Base-by-base conservation (phyloP, 2,797 vertebrate species). In the Ctenochaetus hawaiiensis region DNA sequence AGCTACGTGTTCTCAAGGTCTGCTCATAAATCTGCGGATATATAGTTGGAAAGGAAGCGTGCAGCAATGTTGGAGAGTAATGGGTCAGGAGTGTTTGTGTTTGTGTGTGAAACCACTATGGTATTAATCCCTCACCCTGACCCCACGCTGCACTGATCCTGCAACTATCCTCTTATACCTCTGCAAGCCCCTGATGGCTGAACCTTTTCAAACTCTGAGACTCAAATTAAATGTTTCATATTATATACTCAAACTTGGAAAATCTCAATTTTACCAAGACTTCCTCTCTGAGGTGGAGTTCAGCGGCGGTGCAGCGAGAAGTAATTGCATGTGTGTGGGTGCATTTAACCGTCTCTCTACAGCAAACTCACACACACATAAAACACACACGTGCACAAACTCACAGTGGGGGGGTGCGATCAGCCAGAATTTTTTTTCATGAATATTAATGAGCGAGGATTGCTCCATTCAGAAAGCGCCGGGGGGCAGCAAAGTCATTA, bases 401-500 rank as follows among this genome's bases (percentile, higher is more conserved):
- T 6, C 57, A 37, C 22, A 26, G n/a, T 2, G 6, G 60, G 39
- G 39, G 30, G 18, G n/a, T 20, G 67, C 14, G 5, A 62, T 52
- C 45, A 53, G 22, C 44, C 16, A 59, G 43, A 48, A 53, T 79
- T 73, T 73, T 53, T 30, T 41, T 41, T 83, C 75, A 67, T 51
- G 47, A 88, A 84, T 87, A 82, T 84, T 77, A 77, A 88, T 78
- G 58, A 73, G 48, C 10, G 17, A 61, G 37, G 65, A 62, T 39
- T 51, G 43, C 72, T 74, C 49, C 81, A 62, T 87, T 88, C 66
- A 49, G 48, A 84, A 81, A 82, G 77, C 80, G 80, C 83, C 23
- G 37, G 58, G 78, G 64, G 69, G 78, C 58, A 75, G 71, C 72
- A 90, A 68, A 87, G 71, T 76, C 84, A 90, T 91, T 86, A 86